Evolutionary conservation across 2,888 invertebrate genomes (phyloP).

Genomic region (Cheilosia urbana): DNA sequence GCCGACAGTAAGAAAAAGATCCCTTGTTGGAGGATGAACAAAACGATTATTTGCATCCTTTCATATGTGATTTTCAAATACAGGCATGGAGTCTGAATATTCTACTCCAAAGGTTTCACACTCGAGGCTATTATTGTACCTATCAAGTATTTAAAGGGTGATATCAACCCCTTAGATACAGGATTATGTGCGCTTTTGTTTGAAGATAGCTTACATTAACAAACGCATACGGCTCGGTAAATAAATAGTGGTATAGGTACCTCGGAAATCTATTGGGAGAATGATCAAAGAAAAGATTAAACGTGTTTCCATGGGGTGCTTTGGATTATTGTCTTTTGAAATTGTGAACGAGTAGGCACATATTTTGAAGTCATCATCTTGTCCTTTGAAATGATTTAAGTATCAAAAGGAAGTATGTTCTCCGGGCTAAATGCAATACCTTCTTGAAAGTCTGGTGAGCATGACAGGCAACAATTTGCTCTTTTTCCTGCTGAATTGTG

Average conservation of each 20-base stretch:
- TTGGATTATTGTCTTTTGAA: neutral
- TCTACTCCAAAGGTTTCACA: neutral
- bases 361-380: neutral
- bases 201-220: neutral
- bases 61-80: conserved; percentile 39
- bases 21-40: conserved; percentile 11
- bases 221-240: neutral
- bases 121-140: conserved; percentile 13
- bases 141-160: neutral
- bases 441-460: no score
- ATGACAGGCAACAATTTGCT: no score
- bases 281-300: conserved; percentile 15
- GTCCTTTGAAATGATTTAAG: neutral
- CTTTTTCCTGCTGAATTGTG: no score
- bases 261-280: conserved; percentile 10
- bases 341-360: neutral
- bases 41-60: conserved; percentile 45
- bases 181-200: neutral
- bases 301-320: neutral
- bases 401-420: neutral
- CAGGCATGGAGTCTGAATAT: neutral
- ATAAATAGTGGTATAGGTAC: neutral
- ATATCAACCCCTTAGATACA: neutral
- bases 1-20: neutral
- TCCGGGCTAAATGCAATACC: neutral